phyloP scores from a whole-genome alignment of 2,888 invertebrate species.

The Dynastes maya region DNA sequence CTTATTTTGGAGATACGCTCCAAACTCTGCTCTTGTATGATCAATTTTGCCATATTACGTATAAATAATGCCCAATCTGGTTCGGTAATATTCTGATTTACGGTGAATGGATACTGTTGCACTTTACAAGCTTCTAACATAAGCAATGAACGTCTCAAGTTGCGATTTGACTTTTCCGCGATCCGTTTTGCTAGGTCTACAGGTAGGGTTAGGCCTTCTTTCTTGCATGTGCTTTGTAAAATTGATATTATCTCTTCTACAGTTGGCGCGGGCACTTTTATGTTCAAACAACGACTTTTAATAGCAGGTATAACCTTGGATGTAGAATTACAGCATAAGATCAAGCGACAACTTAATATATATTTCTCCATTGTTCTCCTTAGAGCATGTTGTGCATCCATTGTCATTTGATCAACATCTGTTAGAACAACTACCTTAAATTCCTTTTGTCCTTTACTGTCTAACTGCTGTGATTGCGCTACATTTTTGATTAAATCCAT shows the following conservation, averaged over 20 bases:
- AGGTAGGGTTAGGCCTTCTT: conserved; percentile 87
- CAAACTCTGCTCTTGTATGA: conserved; percentile 90
- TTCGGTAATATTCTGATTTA: conserved; percentile 85
- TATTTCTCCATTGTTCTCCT: conserved; percentile 99
- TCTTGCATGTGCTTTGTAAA: conserved; percentile 79
- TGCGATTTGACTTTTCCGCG: conserved; percentile 86
- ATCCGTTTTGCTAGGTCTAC: conserved; percentile 83
- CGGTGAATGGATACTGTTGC: conserved; percentile 88
- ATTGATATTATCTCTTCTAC: conserved; percentile 79
- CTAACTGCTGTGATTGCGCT: conserved; percentile 96
- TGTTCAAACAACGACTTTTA: conserved; percentile 92
- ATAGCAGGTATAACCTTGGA: conserved; percentile 98
- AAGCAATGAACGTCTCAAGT: conserved; percentile 91
- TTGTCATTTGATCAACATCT: conserved; percentile 95
- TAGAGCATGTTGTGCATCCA: conserved; percentile 98
- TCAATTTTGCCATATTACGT: conserved; percentile 87
- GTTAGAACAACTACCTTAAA: conserved; percentile 98
- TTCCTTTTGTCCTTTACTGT: conserved; percentile 87
- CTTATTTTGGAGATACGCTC: conserved; percentile 88
- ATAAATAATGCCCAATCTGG: conserved; percentile 96
- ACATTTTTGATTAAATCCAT: conserved; percentile 98
- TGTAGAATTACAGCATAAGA: conserved; percentile 94
- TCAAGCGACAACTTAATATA: conserved; percentile 92
- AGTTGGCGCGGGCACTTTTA: conserved; percentile 93
- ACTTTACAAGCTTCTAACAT: conserved; percentile 96